Evolutionary conservation across 2,797 vertebrate genomes (phyloP).

Genomic region (Enteromius afrohamiltoni): DNA sequence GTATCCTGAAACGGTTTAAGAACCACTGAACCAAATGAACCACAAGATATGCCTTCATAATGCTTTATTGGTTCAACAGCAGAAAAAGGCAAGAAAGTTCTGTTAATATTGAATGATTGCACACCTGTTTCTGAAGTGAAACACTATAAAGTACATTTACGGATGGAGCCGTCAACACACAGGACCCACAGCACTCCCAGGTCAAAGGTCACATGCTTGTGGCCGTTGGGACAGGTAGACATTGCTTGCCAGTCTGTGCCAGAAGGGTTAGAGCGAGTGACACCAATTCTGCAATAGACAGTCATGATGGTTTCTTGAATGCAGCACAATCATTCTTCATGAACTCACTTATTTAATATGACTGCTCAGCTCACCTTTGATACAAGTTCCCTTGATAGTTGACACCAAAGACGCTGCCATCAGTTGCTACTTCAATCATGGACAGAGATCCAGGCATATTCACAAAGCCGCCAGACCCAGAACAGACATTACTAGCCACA

Average conservation of each 20-base stretch:
- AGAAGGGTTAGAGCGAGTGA: background rate
- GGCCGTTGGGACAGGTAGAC: background rate
- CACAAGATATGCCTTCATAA: background rate
- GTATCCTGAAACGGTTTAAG: background rate
- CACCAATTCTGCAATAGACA: background rate
- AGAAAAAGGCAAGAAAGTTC: background rate
- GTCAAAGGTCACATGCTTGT: background rate
- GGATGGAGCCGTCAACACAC: slow-evolving; percentile 1
- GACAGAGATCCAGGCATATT: background rate
- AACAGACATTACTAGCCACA: slow-evolving; percentile 29
- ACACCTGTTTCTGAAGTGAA: background rate
- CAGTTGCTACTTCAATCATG: slow-evolving; percentile 59
- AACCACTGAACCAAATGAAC: background rate
- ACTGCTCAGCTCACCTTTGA: background rate
- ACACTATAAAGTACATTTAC: background rate
- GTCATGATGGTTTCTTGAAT: background rate
- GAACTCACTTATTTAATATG: background rate
- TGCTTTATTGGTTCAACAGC: background rate
- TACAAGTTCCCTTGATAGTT: background rate
- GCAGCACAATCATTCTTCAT: background rate
- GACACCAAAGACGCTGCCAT: slow-evolving; percentile 56
- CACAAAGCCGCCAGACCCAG: background rate
- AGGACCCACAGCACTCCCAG: background rate
- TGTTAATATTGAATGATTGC: background rate
- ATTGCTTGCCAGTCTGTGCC: background rate